phyloP scores from a whole-genome alignment of 2,888 invertebrate genomes.

The Dasypolia templi region DNA sequence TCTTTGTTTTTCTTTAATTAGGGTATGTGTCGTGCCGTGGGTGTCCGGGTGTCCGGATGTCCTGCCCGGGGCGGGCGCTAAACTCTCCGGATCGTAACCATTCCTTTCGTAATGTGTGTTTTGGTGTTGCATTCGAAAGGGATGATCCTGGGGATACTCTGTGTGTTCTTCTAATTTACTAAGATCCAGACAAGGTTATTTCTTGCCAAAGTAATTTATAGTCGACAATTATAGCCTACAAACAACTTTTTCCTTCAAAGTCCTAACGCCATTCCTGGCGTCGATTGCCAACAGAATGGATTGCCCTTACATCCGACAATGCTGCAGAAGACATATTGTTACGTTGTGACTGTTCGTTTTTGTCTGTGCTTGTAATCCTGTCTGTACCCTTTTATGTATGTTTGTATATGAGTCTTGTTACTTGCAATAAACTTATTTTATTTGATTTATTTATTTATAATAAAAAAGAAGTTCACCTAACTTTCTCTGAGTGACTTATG shows the following conservation, averaged over 20 bases:
- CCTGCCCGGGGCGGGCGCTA: slow-evolving; percentile 21
- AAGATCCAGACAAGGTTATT: not conserved
- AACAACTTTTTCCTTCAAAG: not conserved
- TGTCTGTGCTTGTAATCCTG: too few species aligned
- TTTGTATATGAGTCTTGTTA: too few species aligned
- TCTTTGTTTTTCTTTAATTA: slow-evolving; percentile 76
- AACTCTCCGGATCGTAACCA: slow-evolving; percentile 43
- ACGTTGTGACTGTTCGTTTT: too few species aligned
- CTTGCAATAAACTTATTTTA: too few species aligned
- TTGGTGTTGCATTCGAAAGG: slow-evolving; percentile 58
- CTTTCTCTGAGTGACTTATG: slow-evolving; percentile 14
- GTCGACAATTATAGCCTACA: not conserved
- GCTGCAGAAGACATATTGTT: too few species aligned
- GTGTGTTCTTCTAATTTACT: slow-evolving; percentile 31
- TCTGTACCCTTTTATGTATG: too few species aligned
- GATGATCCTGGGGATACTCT: slow-evolving; percentile 20
- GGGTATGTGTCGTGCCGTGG: slow-evolving; percentile 49
- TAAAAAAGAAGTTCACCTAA: not conserved
- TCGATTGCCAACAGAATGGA: too few species aligned
- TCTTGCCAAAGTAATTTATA: not conserved
- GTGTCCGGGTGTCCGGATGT: slow-evolving; percentile 3
- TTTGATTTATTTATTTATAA: too few species aligned
- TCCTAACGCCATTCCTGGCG: too few species aligned
- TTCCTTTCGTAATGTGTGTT: slow-evolving; percentile 47
- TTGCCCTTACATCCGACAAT: too few species aligned